A percentile compares a stretch with the other conserved stretches of the same genome.
Conservation (phyloP, 2,888 invertebrate species). For the Pocota personata region DNA sequence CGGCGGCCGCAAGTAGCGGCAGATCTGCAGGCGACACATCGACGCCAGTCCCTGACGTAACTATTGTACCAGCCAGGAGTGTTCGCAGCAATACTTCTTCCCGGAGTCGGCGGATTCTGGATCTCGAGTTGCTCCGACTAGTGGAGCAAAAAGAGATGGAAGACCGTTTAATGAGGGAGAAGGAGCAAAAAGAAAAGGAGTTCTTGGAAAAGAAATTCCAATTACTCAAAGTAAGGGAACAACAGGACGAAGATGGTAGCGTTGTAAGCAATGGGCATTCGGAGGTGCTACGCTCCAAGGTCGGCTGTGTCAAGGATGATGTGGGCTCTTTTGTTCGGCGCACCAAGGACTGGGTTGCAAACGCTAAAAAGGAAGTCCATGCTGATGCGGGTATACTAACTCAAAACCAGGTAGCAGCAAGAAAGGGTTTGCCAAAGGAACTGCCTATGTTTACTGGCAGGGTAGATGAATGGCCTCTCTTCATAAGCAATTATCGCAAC, state of each 20-base stretch:
- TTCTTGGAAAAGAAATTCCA: background rate
- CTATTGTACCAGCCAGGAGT: background rate
- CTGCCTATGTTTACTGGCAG: slow-evolving; percentile 44
- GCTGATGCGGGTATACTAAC: background rate
- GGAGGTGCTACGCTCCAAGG: background rate
- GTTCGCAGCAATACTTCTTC: slow-evolving; percentile 3
- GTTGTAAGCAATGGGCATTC: background rate
- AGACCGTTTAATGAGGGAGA: too few species aligned
- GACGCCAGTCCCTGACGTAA: background rate
- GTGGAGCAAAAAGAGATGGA: too few species aligned
- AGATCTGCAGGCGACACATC: background rate
- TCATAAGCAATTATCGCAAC: slow-evolving; percentile 53
- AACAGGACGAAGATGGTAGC: background rate
- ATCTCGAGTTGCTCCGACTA: background rate
- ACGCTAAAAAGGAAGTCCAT: background rate
- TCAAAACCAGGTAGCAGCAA: slow-evolving; percentile 49
- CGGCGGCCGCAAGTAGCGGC: background rate
- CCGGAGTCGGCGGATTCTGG: background rate
- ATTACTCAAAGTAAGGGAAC: background rate
- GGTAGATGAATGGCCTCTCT: slow-evolving; percentile 54
- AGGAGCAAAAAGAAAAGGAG: too few species aligned
- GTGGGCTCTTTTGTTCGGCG: background rate
- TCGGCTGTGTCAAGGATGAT: background rate
- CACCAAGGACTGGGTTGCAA: background rate
- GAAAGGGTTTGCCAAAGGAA: slow-evolving; percentile 51